A percentile compares a stretch with the other conserved stretches of the same genome.
Evolutionary conservation across 2,888 invertebrate species (phyloP).

Genomic region (Prosopocoilus inquinatus): DNA sequence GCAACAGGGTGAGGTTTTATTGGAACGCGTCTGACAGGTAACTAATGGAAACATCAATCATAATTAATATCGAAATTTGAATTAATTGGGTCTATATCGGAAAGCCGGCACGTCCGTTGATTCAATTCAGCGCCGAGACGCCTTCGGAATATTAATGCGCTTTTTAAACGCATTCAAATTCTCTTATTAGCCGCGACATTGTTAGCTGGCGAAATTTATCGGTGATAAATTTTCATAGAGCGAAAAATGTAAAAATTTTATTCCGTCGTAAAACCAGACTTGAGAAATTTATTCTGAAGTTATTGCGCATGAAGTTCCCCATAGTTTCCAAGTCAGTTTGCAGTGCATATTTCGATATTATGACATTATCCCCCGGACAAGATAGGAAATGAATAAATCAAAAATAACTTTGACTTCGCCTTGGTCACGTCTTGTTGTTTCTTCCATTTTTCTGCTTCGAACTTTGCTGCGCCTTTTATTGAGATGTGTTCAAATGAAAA

Average conservation of each 20-base stretch:
- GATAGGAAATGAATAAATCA: conserved; percentile 21
- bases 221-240: not conserved
- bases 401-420: conserved; percentile 18
- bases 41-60: conserved; percentile 34
- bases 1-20: conserved; percentile 19
- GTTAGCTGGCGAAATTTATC: not conserved
- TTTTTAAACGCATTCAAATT: conserved; percentile 17
- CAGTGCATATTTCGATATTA: conserved; percentile 11
- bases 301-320: conserved; percentile 16
- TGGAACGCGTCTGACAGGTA: conserved; percentile 31
- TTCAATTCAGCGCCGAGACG: conserved; percentile 16
- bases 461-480: too few relatives aligned
- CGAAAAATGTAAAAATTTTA: conserved; percentile 7
- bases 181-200: conserved; percentile 18
- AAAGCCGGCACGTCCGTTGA: conserved; percentile 17
- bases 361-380: conserved; percentile 9
- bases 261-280: not conserved
- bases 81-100: conserved; percentile 33
- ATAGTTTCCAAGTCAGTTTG: conserved; percentile 16
- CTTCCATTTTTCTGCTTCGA: conserved; percentile 19
- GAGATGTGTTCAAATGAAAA: too few relatives aligned
- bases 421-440: conserved; percentile 18
- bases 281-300: conserved; percentile 1
- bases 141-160: conserved; percentile 21
- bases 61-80: conserved; percentile 32